Evolutionary conservation across 2,113 vertebrate species (phyloP).

Genomic region (Symphodus melops): DNA sequence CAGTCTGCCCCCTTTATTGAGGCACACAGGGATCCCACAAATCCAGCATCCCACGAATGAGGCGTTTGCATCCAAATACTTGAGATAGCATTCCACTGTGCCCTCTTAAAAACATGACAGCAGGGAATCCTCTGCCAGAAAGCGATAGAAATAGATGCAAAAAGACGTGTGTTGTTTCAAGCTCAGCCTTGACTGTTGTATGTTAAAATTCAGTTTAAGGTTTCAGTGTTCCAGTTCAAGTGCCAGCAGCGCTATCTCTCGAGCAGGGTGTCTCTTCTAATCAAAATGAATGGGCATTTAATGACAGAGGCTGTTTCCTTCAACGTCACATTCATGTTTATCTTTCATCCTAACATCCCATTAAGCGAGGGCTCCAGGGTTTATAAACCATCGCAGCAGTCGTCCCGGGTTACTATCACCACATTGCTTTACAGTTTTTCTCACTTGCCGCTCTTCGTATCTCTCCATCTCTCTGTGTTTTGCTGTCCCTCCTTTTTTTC

Average conservation of each 20-base stretch:
- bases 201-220: conserved; percentile 27
- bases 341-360: conserved; percentile 63
- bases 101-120: conserved; percentile 35
- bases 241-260: conserved; percentile 49
- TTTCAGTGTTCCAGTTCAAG: conserved; percentile 18
- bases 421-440: conserved; percentile 1
- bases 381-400: conserved; percentile 40
- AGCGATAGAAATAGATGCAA: conserved; percentile 46
- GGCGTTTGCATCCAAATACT: conserved; percentile 52
- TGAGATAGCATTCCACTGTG: conserved; percentile 43
- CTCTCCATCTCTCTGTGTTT: conserved; percentile 16
- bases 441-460: conserved; percentile 20
- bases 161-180: conserved; percentile 41
- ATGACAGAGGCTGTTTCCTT: conserved; percentile 58
- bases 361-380: conserved; percentile 37
- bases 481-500: not conserved
- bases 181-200: conserved; percentile 8
- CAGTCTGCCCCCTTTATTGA: conserved; percentile 47
- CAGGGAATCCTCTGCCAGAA: conserved; percentile 28
- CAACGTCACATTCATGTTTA: conserved; percentile 63
- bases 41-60: conserved; percentile 40
- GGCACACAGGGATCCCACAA: conserved; percentile 13
- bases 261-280: conserved; percentile 50
- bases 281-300: conserved; percentile 64
- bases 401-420: conserved; percentile 49